Evolutionary conservation across 2,113 vertebrate genomes (phyloP).

Genomic region (Trochalopteron elliotii): DNA sequence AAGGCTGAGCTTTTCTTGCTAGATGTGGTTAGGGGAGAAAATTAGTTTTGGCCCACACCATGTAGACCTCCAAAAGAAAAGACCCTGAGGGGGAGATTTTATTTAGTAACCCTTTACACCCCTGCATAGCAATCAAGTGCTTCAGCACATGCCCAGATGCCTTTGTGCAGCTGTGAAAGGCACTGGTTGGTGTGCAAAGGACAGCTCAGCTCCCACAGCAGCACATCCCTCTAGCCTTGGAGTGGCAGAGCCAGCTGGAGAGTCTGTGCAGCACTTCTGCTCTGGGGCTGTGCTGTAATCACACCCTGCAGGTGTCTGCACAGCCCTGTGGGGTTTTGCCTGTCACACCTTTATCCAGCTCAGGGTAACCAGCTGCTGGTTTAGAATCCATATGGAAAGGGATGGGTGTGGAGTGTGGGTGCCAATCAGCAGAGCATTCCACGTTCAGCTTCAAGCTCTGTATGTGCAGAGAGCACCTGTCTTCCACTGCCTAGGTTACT

Average conservation of each 20-base stretch:
- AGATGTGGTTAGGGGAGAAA: slow-evolving; percentile 9
- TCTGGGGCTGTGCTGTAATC: not conserved
- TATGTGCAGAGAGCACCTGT: not conserved
- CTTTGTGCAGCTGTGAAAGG: not conserved
- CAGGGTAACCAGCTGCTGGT: not conserved
- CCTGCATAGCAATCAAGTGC: not conserved
- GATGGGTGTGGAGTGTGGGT: not conserved
- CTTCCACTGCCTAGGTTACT: not conserved
- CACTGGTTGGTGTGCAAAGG: not conserved
- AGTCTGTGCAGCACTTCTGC: not conserved
- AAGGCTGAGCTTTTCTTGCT: not conserved
- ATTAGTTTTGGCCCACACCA: slow-evolving; percentile 1
- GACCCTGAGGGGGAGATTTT: slow-evolving; percentile 15
- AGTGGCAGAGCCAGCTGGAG: not conserved
- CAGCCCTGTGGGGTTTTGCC: not conserved
- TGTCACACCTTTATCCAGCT: not conserved
- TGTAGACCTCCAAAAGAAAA: slow-evolving; percentile 28
- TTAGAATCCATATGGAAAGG: not conserved
- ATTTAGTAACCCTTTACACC: not conserved
- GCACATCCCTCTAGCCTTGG: not conserved
- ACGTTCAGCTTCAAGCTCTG: not conserved
- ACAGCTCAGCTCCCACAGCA: not conserved
- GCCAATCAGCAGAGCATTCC: not conserved
- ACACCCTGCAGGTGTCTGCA: not conserved
- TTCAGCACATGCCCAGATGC: not conserved